phyloP scores from a whole-genome alignment of 2,888 invertebrate species.

The Euproctis similis region DNA sequence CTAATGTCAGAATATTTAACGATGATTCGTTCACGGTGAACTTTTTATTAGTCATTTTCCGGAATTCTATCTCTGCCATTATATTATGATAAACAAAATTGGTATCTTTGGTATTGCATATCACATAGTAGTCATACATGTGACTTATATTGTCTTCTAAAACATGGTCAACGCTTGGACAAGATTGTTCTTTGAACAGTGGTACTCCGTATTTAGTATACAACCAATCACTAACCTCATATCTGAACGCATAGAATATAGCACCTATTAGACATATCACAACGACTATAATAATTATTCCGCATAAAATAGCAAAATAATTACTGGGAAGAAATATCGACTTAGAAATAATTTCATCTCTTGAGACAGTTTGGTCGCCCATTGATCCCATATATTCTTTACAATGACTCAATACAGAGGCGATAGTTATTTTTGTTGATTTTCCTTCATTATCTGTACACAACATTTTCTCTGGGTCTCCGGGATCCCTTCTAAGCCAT shows the following conservation, averaged over 20 bases:
- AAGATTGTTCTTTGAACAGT: constrained; percentile 83
- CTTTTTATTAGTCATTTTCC: constrained; percentile 83
- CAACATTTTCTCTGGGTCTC: constrained; percentile 81
- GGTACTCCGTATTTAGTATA: constrained; percentile 87
- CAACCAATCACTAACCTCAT: constrained; percentile 86
- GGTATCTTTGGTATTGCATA: constrained; percentile 89
- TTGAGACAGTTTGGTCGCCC: constrained; percentile 60
- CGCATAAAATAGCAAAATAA: constrained; percentile 84
- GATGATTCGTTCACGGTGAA: constrained; percentile 80
- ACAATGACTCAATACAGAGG: constrained; percentile 75
- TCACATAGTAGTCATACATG: constrained; percentile 90
- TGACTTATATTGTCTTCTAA: constrained; percentile 81
- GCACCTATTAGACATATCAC: constrained; percentile 81
- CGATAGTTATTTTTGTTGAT: constrained; percentile 69
- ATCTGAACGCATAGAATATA: constrained; percentile 83
- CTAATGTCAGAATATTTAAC: constrained; percentile 77
- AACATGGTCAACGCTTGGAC: constrained; percentile 73
- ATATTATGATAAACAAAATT: constrained; percentile 80
- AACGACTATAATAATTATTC: constrained; percentile 81
- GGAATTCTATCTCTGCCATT: constrained; percentile 82
- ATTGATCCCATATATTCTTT: constrained; percentile 77
- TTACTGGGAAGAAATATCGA: constrained; percentile 80
- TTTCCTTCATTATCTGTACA: constrained; percentile 77
- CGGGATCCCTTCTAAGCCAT: constrained; percentile 80
- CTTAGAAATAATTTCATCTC: constrained; percentile 72